These are phyloP conservation scores for Ammodytes marinus DNA, from an alignment of 2,113 vertebrate genomes.

Conservation along the genomic window DNA sequence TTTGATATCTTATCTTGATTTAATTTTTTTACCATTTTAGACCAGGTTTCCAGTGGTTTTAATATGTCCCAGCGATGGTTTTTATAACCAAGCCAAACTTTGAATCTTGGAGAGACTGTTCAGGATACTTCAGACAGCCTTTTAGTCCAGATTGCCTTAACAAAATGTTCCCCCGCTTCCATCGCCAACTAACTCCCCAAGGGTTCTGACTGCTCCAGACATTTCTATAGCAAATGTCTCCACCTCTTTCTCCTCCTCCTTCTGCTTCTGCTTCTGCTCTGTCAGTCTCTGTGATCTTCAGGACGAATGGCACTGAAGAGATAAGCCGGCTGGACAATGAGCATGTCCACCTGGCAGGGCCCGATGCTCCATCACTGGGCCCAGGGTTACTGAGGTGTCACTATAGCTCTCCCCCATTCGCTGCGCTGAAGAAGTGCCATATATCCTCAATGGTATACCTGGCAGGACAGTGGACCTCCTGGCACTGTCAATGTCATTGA, in stretches of 20 bases:
- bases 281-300: slow-evolving; percentile 71
- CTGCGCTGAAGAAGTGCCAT: slow-evolving; percentile 52
- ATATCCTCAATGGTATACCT: slow-evolving; percentile 49
- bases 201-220: slow-evolving; percentile 54
- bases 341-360: slow-evolving; percentile 65
- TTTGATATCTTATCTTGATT: too few species aligned
- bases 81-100: slow-evolving; percentile 42
- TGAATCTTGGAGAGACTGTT: slow-evolving; percentile 34
- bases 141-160: slow-evolving; percentile 26
- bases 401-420: slow-evolving; percentile 26
- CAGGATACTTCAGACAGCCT: slow-evolving; percentile 45
- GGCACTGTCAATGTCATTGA: slow-evolving; percentile 12
- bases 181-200: slow-evolving; percentile 33
- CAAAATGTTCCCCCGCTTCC: slow-evolving; percentile 28
- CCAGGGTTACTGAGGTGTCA: slow-evolving; percentile 63
- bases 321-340: slow-evolving; percentile 78
- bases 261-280: slow-evolving; percentile 40
- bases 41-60: too few species aligned
- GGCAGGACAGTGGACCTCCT: slow-evolving; percentile 56
- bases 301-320: slow-evolving; percentile 71
- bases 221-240: slow-evolving; percentile 38
- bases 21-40: too few species aligned
- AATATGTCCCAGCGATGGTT: slow-evolving; percentile 34
- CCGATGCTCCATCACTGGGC: slow-evolving; percentile 70
- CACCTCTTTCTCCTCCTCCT: too few species aligned